Percentiles rank a stretch among this genome's conserved stretches.
These are phyloP conservation scores for Habroteleia sp. DNA, from an alignment of 2,888 invertebrate species.

Conservation along the genomic window DNA sequence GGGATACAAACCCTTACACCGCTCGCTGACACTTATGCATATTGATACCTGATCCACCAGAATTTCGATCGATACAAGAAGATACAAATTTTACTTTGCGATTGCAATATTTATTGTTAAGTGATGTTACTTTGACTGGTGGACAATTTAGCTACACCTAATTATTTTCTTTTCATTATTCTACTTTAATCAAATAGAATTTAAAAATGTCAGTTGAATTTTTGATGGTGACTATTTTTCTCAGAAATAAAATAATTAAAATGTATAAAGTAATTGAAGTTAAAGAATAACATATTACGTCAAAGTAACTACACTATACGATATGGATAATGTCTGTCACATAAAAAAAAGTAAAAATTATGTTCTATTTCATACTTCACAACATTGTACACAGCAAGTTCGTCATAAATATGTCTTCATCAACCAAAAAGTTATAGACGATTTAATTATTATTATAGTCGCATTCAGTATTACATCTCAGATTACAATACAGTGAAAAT, in stretches of 20 bases:
- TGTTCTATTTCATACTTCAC: neutral
- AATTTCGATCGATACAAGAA: constrained; percentile 34
- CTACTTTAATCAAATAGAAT: no score
- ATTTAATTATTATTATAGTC: no score
- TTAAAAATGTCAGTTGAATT: neutral
- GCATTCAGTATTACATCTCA: no score
- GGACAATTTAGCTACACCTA: no score
- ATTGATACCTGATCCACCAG: constrained; percentile 25
- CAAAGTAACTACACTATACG: constrained; percentile 23
- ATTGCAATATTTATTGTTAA: constrained; percentile 16
- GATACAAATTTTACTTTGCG: constrained; percentile 22
- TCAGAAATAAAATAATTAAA: neutral
- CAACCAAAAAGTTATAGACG: no score
- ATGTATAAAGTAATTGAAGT: constrained; percentile 5
- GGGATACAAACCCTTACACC: constrained; percentile 31
- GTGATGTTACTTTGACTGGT: constrained; percentile 44
- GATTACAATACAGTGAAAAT: no score
- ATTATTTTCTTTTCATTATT: neutral
- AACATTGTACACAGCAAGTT: constrained; percentile 11
- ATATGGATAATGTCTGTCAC: neutral
- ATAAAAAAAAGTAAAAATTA: neutral
- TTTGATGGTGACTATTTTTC: constrained; percentile 10
- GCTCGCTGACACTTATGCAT: constrained; percentile 36
- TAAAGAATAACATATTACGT: neutral
- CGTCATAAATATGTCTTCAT: constrained; percentile 4